Conservation (phyloP, 2,113 vertebrate species). For the Chrysochloris asiatica region DNA sequence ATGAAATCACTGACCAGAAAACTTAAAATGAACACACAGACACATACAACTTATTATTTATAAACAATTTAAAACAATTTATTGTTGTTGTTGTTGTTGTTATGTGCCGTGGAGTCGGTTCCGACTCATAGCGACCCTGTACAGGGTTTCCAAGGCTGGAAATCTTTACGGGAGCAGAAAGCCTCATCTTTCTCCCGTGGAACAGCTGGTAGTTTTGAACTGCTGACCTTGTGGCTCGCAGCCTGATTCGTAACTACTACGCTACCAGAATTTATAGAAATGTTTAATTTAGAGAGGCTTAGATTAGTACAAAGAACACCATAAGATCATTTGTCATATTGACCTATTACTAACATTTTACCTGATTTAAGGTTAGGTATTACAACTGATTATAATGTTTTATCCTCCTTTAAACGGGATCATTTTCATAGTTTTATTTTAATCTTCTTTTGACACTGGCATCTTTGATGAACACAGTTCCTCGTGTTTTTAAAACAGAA, state of each 20-base stretch:
- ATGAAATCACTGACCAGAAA: not conserved
- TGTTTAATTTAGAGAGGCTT: not conserved
- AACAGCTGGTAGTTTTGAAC: too few relatives aligned
- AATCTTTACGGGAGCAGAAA: too few relatives aligned
- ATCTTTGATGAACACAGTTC: not conserved
- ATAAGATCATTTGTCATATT: not conserved
- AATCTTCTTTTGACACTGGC: not conserved
- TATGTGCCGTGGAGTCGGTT: too few relatives aligned
- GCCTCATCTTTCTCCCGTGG: too few relatives aligned
- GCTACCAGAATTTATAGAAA: too few relatives aligned
- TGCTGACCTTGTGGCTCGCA: too few relatives aligned
- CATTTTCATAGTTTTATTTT: not conserved
- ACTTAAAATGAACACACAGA: not conserved
- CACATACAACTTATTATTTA: not conserved
- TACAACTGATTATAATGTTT: not conserved
- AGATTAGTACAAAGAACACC: not conserved
- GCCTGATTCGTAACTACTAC: too few relatives aligned
- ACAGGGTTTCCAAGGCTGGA: too few relatives aligned
- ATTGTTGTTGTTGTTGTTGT: too few relatives aligned
- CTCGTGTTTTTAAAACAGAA: not conserved
- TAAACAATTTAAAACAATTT: conserved; percentile 49
- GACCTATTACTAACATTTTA: not conserved
- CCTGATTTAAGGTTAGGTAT: not conserved
- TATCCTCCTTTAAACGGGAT: not conserved
- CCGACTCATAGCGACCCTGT: too few relatives aligned